Evolutionary conservation across 2,888 invertebrate species (phyloP).

Genomic region (Aphodius sticticus): DNA sequence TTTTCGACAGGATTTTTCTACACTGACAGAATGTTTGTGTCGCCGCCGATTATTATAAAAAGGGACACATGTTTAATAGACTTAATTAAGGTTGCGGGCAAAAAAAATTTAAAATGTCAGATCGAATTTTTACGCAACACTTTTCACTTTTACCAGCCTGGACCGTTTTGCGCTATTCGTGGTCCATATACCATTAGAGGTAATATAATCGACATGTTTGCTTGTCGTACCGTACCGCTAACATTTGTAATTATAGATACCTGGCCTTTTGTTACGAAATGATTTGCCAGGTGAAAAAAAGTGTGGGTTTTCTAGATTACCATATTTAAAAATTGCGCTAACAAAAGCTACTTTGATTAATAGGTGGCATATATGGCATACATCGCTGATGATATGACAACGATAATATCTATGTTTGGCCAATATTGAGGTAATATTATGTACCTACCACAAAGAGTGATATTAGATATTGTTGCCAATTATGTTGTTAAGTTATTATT

Average conservation of each 20-base stretch:
- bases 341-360: background rate
- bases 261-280: background rate
- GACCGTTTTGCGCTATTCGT: background rate
- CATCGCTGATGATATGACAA: background rate
- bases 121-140: background rate
- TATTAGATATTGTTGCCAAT: too few relatives aligned
- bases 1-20: background rate
- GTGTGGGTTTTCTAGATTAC: background rate
- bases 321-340: background rate
- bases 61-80: background rate
- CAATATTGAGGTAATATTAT: background rate
- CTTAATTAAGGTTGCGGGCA: background rate
- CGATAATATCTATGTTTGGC: background rate
- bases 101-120: background rate
- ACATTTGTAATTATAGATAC: background rate
- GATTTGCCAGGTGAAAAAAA: background rate
- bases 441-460: too few relatives aligned
- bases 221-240: background rate
- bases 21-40: background rate
- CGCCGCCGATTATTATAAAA: background rate
- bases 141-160: background rate
- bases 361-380: background rate
- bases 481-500: too few relatives aligned
- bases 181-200: constrained; percentile 4
- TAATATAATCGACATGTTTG: background rate